Evolutionary conservation across 2,888 invertebrate species (phyloP).

Genomic region (Drosophila incognita): DNA sequence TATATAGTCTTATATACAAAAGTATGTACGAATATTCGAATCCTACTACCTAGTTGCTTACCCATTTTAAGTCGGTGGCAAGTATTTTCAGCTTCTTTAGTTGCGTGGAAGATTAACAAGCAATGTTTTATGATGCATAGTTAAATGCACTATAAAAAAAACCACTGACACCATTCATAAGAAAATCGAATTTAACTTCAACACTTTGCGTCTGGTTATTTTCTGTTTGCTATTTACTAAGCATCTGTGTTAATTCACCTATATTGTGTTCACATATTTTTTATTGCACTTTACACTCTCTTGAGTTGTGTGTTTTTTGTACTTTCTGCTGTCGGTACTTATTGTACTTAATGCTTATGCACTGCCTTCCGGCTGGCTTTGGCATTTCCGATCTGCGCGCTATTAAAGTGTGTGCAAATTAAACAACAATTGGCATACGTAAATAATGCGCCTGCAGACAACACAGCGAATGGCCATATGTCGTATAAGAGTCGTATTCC

Average conservation of each 20-base stretch:
- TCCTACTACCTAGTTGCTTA: neutral
- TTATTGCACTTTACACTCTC: neutral
- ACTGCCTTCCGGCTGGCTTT: slow-evolving; percentile 13
- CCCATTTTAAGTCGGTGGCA: neutral
- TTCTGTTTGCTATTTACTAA: neutral
- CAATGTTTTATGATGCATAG: neutral
- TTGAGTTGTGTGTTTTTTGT: neutral
- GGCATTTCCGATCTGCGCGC: slow-evolving; percentile 67
- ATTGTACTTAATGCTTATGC: slow-evolving; percentile 7
- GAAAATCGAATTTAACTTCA: neutral
- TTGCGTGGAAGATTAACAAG: neutral
- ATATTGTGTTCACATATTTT: neutral
- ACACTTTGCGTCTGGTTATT: neutral
- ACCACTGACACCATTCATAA: neutral
- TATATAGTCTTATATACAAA: neutral
- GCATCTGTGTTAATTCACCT: neutral
- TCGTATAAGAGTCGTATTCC: slow-evolving; percentile 12
- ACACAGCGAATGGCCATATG: neutral
- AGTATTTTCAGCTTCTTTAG: neutral
- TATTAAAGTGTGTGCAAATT: slow-evolving; percentile 30
- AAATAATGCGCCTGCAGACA: slow-evolving; percentile 7
- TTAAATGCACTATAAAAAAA: neutral
- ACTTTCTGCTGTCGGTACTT: slow-evolving; percentile 1
- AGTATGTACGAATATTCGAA: neutral
- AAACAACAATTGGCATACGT: slow-evolving; percentile 23